phyloP scores from a whole-genome alignment of 2,113 vertebrate species.

The Lepus europaeus region DNA sequence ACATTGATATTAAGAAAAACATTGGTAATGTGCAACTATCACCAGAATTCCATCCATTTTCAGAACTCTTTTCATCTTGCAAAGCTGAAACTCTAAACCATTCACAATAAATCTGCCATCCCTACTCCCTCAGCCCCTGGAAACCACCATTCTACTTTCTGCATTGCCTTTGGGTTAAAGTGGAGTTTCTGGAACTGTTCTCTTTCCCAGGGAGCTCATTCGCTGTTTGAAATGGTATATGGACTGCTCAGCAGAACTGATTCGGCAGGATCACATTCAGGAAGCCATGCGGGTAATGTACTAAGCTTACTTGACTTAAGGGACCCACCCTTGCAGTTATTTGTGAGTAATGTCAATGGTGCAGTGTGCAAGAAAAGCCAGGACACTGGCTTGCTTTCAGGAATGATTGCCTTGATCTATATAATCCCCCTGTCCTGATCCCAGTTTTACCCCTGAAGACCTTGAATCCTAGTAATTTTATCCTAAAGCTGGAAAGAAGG shows the following conservation, averaged over 20 bases:
- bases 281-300: conserved; percentile 96
- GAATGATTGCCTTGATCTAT: background rate
- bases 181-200: conserved; percentile 60
- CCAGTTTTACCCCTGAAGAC: background rate
- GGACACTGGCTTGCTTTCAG: background rate
- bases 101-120: background rate
- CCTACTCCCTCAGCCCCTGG: background rate
- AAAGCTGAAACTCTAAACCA: background rate
- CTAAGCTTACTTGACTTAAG: background rate
- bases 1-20: background rate
- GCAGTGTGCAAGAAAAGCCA: background rate
- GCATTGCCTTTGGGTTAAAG: background rate
- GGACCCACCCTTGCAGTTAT: background rate
- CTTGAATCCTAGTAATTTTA: conserved; percentile 11
- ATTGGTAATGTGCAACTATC: background rate
- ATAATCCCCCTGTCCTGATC: background rate
- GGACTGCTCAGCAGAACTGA: conserved; percentile 97
- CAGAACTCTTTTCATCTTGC: conserved; percentile 10
- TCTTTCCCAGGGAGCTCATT: conserved; percentile 93
- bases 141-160: background rate
- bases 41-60: background rate
- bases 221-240: conserved; percentile 99
- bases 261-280: conserved; percentile 98
- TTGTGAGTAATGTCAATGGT: background rate
- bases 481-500: background rate